Percentiles rank a stretch among this genome's conserved stretches.
Evolutionary conservation across 64 coral and sea anemone genomes (phyloP).

Genomic region (Cladopsammia gracilis): DNA sequence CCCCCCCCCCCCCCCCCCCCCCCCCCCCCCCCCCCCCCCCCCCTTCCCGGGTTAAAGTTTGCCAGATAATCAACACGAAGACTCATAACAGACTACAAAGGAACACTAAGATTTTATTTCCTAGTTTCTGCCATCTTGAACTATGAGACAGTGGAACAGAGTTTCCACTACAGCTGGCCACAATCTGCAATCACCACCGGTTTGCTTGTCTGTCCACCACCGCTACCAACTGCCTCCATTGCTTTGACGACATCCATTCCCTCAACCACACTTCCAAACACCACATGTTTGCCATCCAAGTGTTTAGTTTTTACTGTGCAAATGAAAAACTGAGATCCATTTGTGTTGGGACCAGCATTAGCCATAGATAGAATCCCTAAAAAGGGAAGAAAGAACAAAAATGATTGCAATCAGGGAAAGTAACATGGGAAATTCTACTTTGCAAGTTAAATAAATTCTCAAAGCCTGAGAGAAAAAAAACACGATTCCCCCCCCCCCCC

Average conservation of each 20-base stretch:
- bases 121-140: not conserved
- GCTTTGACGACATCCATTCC: conserved; percentile 68
- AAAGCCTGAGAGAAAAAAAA: too few species aligned
- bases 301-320: conserved; percentile 64
- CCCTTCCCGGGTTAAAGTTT: too few species aligned
- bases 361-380: conserved; percentile 89
- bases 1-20: too few species aligned
- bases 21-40: too few species aligned
- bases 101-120: conserved; percentile 7
- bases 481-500: too few species aligned
- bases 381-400: conserved; percentile 6
- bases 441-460: too few species aligned
- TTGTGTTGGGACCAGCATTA: conserved; percentile 92
- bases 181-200: conserved; percentile 61
- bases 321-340: conserved; percentile 94
- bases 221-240: conserved; percentile 62
- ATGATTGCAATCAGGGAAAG: too few species aligned
- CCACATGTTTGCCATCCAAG: conserved; percentile 87
- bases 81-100: not conserved
- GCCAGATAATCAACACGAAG: too few species aligned
- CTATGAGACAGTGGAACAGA: not conserved
- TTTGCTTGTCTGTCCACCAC: conserved; percentile 54
- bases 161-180: conserved; percentile 77
- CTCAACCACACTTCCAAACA: conserved; percentile 79
- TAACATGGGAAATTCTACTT: too few species aligned